These are phyloP conservation scores for Megalops atlanticus DNA, from an alignment of 2,113 vertebrate species.

Conservation along the genomic window DNA sequence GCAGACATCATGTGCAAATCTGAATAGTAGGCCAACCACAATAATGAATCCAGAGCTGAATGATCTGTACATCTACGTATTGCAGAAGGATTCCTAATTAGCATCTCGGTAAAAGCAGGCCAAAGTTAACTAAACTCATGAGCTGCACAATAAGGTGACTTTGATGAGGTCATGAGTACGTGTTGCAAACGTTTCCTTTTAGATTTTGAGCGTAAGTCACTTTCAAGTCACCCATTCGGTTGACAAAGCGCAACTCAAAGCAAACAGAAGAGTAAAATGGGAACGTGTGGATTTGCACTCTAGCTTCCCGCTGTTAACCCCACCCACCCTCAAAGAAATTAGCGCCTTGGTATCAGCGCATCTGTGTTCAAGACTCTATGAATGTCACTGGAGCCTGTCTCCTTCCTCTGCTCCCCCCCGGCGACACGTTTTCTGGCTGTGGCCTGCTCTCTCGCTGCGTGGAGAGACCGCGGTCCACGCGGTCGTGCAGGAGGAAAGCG, in stretches of 20 bases:
- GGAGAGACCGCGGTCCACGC: background rate
- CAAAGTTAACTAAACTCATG: background rate
- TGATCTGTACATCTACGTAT: background rate
- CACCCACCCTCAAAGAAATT: background rate
- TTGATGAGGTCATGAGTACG: too few species aligned
- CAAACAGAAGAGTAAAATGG: background rate
- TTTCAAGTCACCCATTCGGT: too few species aligned
- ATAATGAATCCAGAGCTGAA: background rate
- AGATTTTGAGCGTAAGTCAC: too few species aligned
- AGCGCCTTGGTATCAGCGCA: conserved; percentile 16
- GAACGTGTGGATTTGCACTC: too few species aligned
- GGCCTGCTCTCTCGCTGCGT: background rate
- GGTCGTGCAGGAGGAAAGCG: background rate
- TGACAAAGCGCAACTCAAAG: too few species aligned
- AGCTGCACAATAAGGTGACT: too few species aligned
- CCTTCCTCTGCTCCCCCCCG: conserved; percentile 21
- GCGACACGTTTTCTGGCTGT: background rate
- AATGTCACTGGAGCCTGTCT: conserved; percentile 43
- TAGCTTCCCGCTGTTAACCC: background rate
- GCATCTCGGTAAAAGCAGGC: background rate
- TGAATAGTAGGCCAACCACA: too few species aligned
- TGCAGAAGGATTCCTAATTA: background rate
- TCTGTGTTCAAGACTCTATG: conserved; percentile 38
- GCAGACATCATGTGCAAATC: too few species aligned
- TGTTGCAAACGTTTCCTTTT: too few species aligned